Evolutionary conservation across 2,113 vertebrate species (phyloP).

Genomic region (Leucoraja erinaceus): DNA sequence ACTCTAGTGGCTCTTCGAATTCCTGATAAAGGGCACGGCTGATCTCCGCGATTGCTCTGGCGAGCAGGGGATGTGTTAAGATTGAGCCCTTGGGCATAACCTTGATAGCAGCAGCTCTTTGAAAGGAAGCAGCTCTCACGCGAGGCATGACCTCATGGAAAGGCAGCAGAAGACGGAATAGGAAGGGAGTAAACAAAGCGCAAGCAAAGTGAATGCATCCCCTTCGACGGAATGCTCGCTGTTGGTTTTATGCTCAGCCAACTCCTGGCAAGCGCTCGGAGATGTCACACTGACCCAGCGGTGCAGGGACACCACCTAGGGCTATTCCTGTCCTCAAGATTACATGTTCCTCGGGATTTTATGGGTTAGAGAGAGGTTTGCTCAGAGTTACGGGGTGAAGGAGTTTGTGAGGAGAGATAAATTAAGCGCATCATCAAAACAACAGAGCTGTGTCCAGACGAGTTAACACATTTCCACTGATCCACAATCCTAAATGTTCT

Average conservation of each 20-base stretch:
- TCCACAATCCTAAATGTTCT: neutral
- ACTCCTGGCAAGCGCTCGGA: neutral
- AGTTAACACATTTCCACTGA: neutral
- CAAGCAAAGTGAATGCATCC: neutral
- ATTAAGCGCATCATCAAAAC: neutral
- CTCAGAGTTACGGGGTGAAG: too few species aligned
- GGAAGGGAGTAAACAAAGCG: neutral
- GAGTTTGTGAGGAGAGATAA: neutral
- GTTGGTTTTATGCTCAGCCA: neutral
- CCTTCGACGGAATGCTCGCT: neutral
- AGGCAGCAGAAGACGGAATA: neutral
- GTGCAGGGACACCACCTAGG: neutral
- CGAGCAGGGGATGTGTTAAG: neutral
- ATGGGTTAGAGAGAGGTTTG: neutral
- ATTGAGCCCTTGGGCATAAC: neutral
- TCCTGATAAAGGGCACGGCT: neutral
- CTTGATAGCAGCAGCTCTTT: neutral
- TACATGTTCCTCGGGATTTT: neutral
- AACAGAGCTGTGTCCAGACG: neutral
- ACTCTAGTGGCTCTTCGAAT: neutral
- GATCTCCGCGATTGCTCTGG: neutral
- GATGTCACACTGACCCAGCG: neutral
- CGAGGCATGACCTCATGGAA: slow-evolving; percentile 2
- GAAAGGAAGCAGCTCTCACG: neutral
- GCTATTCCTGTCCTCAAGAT: neutral